These are phyloP conservation scores for Nylanderia fulva DNA, from an alignment of 1,140 invertebrate genomes.

Conservation along the genomic window DNA sequence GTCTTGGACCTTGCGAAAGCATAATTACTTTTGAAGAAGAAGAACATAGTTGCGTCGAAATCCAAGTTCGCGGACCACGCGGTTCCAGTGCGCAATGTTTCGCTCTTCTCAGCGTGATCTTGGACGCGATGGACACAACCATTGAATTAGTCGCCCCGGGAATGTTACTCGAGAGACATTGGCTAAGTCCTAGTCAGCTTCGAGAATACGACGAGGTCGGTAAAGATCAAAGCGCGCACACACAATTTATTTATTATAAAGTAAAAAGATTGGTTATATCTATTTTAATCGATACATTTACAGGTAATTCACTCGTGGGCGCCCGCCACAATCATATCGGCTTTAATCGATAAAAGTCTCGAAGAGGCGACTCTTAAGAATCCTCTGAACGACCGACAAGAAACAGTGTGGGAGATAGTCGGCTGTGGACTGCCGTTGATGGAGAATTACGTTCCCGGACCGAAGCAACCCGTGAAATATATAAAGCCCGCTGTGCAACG, in stretches of 20 bases:
- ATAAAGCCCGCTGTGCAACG: conserved; percentile 85
- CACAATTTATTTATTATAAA: not conserved
- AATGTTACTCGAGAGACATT: conserved; percentile 88
- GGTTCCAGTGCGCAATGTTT: conserved; percentile 88
- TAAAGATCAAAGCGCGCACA: not conserved
- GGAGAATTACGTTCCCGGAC: conserved; percentile 82
- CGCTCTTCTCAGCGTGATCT: conserved; percentile 92
- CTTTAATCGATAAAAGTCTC: conserved; percentile 86
- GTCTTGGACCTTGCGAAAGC: conserved; percentile 90
- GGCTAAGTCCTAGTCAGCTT: conserved; percentile 89
- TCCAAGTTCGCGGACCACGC: conserved; percentile 91
- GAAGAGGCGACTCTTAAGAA: conserved; percentile 86
- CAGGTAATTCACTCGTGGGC: conserved; percentile 87
- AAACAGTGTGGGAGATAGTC: conserved; percentile 90
- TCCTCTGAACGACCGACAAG: conserved; percentile 87
- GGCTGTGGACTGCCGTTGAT: conserved; percentile 87
- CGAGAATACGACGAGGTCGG: conserved; percentile 83
- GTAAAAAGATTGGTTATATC: not conserved
- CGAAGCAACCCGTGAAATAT: conserved; percentile 80
- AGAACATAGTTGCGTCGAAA: conserved; percentile 89
- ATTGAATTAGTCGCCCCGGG: conserved; percentile 89
- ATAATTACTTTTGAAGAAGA: conserved; percentile 90
- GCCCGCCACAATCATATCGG: conserved; percentile 87
- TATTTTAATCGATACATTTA: conserved; percentile 17
- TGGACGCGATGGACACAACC: conserved; percentile 90